Percentiles rank a stretch among this genome's conserved stretches.
phyloP scores from a whole-genome alignment of 1,140 invertebrate genomes.

The Nasonia longicornis region DNA sequence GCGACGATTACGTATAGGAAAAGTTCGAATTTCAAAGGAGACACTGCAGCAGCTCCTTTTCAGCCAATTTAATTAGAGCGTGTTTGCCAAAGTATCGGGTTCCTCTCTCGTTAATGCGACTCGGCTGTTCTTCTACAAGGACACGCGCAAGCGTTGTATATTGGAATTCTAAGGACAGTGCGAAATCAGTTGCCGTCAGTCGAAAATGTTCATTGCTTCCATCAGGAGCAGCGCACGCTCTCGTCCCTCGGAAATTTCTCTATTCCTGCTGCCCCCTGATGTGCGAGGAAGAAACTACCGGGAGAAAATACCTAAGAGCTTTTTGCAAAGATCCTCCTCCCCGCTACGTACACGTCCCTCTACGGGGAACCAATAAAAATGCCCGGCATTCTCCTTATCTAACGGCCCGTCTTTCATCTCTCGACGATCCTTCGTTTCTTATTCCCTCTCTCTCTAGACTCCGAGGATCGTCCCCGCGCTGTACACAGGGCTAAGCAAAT shows the following conservation, averaged over 20 bases:
- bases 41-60: neutral
- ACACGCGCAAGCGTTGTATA: neutral
- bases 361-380: conserved; percentile 63
- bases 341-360: conserved; percentile 19
- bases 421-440: conserved; percentile 28
- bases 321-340: conserved; percentile 9
- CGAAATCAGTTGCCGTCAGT: neutral
- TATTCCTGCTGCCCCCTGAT: neutral
- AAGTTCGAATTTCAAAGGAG: conserved; percentile 37
- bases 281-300: neutral
- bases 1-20: conserved; percentile 20
- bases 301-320: conserved; percentile 13
- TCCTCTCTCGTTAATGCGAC: neutral
- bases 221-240: neutral
- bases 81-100: neutral
- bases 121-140: too few relatives aligned
- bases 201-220: conserved; percentile 24
- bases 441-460: conserved; percentile 32
- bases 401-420: conserved; percentile 61
- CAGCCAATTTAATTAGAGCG: conserved; percentile 15
- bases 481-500: conserved; percentile 63
- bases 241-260: conserved; percentile 24
- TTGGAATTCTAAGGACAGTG: neutral
- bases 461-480: conserved; percentile 35
- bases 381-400: conserved; percentile 61